Conservation (phyloP, 2,888 invertebrate species). For the Tenthredo distinguenda region DNA sequence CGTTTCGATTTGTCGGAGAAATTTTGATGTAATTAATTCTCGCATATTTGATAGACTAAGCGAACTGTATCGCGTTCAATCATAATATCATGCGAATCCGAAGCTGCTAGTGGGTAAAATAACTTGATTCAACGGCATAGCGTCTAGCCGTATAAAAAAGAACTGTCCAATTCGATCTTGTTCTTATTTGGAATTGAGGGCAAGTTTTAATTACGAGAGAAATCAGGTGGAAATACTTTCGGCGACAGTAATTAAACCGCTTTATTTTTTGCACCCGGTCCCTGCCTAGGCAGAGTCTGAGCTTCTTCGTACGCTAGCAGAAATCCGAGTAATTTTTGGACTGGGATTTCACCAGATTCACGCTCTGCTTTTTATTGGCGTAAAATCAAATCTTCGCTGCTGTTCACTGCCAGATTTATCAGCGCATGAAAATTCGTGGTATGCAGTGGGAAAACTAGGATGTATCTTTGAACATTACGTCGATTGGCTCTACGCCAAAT, state of each 20-base stretch:
- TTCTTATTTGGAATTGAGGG: background rate
- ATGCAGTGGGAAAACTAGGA: constrained; percentile 1
- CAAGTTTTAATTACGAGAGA: constrained; percentile 10
- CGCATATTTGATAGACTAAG: background rate
- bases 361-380: constrained; percentile 40
- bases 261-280: background rate
- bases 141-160: background rate
- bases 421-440: background rate
- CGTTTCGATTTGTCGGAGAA: background rate
- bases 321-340: constrained; percentile 8
- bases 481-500: constrained; percentile 9
- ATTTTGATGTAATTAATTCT: background rate
- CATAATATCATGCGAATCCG: background rate
- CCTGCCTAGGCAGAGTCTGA: background rate
- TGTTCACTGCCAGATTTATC: constrained; percentile 26
- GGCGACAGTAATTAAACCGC: constrained; percentile 26
- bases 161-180: background rate
- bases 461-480: background rate
- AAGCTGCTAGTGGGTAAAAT: background rate
- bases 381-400: constrained; percentile 24
- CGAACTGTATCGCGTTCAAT: background rate
- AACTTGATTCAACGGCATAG: background rate
- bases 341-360: constrained; percentile 16
- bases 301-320: background rate
- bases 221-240: constrained; percentile 4